These are phyloP conservation scores for Atherinosoma microstoma DNA, from an alignment of 2,797 vertebrate species.

Conservation along the genomic window DNA sequence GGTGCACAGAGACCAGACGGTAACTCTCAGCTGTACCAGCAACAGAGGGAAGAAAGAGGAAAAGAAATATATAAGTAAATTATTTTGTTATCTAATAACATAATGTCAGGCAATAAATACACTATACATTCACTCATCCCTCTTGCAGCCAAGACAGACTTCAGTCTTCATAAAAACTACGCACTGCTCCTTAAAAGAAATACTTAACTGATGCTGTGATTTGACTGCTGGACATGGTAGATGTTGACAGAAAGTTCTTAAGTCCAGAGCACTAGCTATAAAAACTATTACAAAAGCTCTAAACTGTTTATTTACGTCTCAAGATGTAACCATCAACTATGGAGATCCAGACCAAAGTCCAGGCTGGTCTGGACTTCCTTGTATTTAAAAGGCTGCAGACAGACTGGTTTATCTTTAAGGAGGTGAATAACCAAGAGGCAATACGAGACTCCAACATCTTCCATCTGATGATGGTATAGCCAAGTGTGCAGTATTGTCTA, in stretches of 20 bases:
- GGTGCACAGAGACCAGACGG: conserved; percentile 97
- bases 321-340: conserved; percentile 38
- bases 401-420: conserved; percentile 29
- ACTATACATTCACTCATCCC: neutral
- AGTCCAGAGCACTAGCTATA: conserved; percentile 10
- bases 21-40: conserved; percentile 90
- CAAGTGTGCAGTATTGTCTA: conserved; percentile 17
- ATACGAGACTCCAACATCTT: conserved; percentile 36
- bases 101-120: neutral
- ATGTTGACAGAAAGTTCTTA: conserved; percentile 39
- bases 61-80: conserved; percentile 11
- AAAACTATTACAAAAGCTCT: conserved; percentile 20
- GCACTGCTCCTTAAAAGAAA: neutral
- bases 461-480: conserved; percentile 22
- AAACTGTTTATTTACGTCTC: conserved; percentile 16
- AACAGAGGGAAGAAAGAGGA: conserved; percentile 39
- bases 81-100: conserved; percentile 11
- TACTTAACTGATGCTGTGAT: conserved; percentile 16
- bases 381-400: conserved; percentile 32
- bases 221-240: conserved; percentile 6
- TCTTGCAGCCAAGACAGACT: neutral
- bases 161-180: conserved; percentile 3
- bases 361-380: conserved; percentile 1
- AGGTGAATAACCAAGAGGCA: conserved; percentile 19
- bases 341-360: conserved; percentile 19